phyloP scores from a whole-genome alignment of 1,140 invertebrate genomes.

The Oscheius sp. region DNA sequence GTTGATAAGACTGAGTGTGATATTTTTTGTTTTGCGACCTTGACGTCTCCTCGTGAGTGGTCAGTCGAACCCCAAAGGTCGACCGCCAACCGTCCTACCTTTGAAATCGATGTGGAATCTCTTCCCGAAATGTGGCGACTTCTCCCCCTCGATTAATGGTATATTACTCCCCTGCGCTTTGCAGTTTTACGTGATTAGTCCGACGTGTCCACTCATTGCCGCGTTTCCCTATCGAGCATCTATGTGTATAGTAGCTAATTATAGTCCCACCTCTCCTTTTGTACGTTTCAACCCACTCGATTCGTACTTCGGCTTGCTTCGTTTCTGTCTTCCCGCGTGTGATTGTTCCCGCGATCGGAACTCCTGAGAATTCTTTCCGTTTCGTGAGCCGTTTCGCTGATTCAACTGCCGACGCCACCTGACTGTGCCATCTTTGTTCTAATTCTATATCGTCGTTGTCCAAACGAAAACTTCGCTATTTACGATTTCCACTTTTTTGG shows the following conservation, averaged over 20 bases:
- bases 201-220: background rate
- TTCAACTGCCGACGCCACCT: no score
- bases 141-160: background rate
- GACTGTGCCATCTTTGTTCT: no score
- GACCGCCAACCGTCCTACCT: background rate
- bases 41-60: slow-evolving; percentile 1
- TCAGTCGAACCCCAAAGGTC: background rate
- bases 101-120: background rate
- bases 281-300: no score
- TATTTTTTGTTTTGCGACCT: slow-evolving; percentile 14
- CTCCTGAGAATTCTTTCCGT: no score
- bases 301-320: no score
- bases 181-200: slow-evolving; percentile 7
- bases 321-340: no score
- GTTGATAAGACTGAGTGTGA: background rate
- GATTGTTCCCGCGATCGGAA: no score
- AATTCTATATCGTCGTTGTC: no score
- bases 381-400: no score
- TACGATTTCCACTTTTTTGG: no score
- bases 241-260: slow-evolving; percentile 1
- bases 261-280: no score
- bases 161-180: background rate
- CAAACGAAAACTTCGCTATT: no score
- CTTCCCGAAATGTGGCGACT: background rate
- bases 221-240: background rate